These are phyloP conservation scores for Erinaceus europaeus DNA, from an alignment of 2,113 vertebrate genomes.

Conservation along the genomic window DNA sequence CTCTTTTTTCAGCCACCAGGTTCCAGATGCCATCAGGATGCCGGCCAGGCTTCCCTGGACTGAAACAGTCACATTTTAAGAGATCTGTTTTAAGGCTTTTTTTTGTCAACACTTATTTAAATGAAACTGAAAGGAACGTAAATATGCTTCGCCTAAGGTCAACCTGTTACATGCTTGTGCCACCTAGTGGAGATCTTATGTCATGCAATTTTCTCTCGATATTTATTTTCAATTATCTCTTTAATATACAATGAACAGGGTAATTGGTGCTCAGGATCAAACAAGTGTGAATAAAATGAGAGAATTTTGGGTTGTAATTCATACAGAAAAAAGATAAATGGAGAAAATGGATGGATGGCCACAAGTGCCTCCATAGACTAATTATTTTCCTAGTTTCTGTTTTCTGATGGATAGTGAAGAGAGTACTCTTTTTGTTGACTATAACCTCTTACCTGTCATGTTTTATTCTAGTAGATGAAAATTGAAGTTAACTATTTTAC, in stretches of 20 bases:
- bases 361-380: neutral
- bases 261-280: neutral
- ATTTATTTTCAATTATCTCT: neutral
- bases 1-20: no score
- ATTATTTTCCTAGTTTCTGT: neutral
- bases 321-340: neutral
- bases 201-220: no score
- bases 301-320: neutral
- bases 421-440: neutral
- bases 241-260: no score
- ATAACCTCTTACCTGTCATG: neutral
- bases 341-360: neutral
- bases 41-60: no score
- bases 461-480: neutral
- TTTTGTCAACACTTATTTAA: neutral
- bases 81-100: neutral
- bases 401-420: constrained; percentile 20
- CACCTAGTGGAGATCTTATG: constrained; percentile 14
- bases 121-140: constrained; percentile 15
- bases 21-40: no score
- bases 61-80: neutral
- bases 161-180: neutral
- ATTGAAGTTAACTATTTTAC: neutral
- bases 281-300: neutral
- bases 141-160: neutral